A percentile compares a stretch with the other conserved stretches of the same genome.
Evolutionary conservation across 2,113 vertebrate species (phyloP).

Genomic region (Melanerpes formicivorus): DNA sequence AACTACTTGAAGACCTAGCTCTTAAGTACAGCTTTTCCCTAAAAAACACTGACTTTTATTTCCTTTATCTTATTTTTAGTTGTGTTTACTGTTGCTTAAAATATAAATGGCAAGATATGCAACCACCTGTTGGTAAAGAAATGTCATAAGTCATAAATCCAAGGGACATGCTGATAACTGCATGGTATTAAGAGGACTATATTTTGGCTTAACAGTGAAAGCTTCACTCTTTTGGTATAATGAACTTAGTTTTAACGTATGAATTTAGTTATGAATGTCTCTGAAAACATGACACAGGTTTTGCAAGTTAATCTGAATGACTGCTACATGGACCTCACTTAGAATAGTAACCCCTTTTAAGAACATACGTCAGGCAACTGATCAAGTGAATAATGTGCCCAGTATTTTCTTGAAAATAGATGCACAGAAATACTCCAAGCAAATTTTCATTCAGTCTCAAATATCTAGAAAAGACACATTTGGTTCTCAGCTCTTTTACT

Average conservation of each 20-base stretch:
- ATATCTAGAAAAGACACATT: neutral
- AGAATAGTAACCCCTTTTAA: neutral
- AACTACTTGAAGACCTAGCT: slow-evolving; percentile 52
- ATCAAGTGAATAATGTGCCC: neutral
- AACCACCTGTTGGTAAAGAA: slow-evolving; percentile 41
- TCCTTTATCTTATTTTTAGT: slow-evolving; percentile 52
- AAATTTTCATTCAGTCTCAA: neutral
- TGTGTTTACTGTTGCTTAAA: slow-evolving; percentile 63
- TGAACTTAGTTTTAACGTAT: neutral
- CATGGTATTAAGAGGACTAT: neutral
- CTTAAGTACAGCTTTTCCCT: slow-evolving; percentile 12
- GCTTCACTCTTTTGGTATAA: slow-evolving; percentile 27
- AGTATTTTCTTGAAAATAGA: neutral
- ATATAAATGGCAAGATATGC: slow-evolving; percentile 38
- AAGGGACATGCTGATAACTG: slow-evolving; percentile 23
- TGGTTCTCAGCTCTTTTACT: neutral
- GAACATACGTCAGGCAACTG: neutral
- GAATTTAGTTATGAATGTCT: neutral
- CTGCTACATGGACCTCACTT: neutral
- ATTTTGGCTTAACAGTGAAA: neutral
- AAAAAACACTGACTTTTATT: slow-evolving; percentile 15
- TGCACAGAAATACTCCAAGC: neutral
- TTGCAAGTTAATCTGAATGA: neutral
- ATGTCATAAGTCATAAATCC: slow-evolving; percentile 57
- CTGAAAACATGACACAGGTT: neutral